Evolutionary conservation across 2,113 vertebrate genomes (phyloP), one percentile per base, ranked within the genome.

Genomic region (Sterna hirundo): DNA sequence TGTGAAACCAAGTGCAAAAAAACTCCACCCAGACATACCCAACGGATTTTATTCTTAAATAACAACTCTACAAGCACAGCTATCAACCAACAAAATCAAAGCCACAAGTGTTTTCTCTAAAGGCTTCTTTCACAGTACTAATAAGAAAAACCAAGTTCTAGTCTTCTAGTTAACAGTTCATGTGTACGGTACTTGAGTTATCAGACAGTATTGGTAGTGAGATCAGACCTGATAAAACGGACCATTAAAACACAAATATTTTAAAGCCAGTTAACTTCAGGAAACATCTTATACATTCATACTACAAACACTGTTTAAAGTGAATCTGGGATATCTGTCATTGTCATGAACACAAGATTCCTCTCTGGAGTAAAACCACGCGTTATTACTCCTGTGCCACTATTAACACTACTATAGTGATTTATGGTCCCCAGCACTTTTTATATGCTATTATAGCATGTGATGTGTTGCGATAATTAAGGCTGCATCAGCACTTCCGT

Each of bases 1-100:
- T 90, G 91, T 97, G 96, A 97, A 97, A 93, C 87, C 72, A 91
- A 96, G 96, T 96, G 94, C 92, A 96, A 97, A 98, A 91, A 95
- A 93, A 60, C 72, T 82, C 92, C 78, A 92, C 86, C 94, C 94
- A 92, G 92, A 94, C 92, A 96, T 64, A 91, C 86, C 94, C 80
- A 70, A 82, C 54, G 40, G 65, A 61, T 90, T 95, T 93, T 89
- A 88, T 69, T 97, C 90, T 96, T 95, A 95, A 97, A 93, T 96
- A 98, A 91, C 60, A 94, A 94, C 60, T 96, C 96, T 94, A 97
- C 81, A 80, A 94, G 82, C 80, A 97, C 96, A 76, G 91, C 93
- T 96, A 97, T 57, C 96, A 92, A 93, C 86, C 91, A 89, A 77
- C 88, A 96, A 97, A 96, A 84, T 84, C 83, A 97, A 96, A 95